A percentile compares a stretch with the other conserved stretches of the same genome.
Evolutionary conservation across 2,113 vertebrate genomes (phyloP).

Genomic region (Sapajus apella): DNA sequence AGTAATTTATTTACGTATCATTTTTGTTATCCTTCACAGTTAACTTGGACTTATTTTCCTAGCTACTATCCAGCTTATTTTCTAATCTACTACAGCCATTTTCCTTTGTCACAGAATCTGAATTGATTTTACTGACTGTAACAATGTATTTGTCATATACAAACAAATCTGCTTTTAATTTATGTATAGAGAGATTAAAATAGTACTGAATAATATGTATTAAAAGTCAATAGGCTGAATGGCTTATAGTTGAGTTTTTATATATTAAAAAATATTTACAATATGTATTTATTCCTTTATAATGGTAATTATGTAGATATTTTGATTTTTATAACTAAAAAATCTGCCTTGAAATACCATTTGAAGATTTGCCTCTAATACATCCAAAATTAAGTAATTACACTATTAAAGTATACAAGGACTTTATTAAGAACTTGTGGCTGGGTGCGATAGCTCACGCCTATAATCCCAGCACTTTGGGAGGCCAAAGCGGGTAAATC

Average conservation of each 20-base stretch:
- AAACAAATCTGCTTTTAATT: neutral
- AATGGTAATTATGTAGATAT: neutral
- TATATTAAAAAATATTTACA: neutral
- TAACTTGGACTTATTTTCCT: neutral
- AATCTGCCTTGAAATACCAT: constrained; percentile 26
- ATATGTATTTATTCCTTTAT: neutral
- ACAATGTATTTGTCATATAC: neutral
- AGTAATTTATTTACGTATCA: constrained; percentile 20
- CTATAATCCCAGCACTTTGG: too few species aligned
- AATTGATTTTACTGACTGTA: constrained; percentile 12
- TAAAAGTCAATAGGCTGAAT: neutral
- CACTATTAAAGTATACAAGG: constrained; percentile 30
- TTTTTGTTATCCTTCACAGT: constrained; percentile 36
- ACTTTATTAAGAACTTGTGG: constrained; percentile 31
- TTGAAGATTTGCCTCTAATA: constrained; percentile 12
- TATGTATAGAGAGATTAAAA: neutral
- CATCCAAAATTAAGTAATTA: neutral
- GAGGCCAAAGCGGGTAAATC: rapidly evolving
- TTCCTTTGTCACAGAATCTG: constrained; percentile 38
- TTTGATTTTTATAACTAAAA: constrained; percentile 54
- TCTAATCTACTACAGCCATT: neutral
- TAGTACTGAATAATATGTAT: neutral
- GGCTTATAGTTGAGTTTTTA: constrained; percentile 27
- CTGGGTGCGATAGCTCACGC: too few species aligned
- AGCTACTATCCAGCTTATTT: neutral